These are phyloP conservation scores for Clavelina lepadiformis DNA, from an alignment of 23 tunicate genomes.

Conservation along the genomic window DNA sequence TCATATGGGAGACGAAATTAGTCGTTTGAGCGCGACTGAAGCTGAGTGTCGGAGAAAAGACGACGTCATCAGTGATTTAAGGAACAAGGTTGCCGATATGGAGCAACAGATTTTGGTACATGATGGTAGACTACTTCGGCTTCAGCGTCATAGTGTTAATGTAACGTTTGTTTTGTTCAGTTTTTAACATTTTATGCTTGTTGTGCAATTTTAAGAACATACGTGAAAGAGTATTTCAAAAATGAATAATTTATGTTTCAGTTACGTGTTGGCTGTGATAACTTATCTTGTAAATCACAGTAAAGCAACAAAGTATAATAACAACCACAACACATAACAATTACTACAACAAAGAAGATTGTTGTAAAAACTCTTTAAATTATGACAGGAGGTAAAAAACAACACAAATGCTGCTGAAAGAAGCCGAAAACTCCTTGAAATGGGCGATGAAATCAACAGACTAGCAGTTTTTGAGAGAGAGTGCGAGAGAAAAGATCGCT, in stretches of 20 bases:
- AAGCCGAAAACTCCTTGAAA: slow-evolving; percentile 16
- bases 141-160: too few species aligned
- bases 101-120: too few species aligned
- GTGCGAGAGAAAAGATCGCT: slow-evolving; percentile 49
- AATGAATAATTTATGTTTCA: too few species aligned
- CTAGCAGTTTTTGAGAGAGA: slow-evolving; percentile 47
- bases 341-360: neutral
- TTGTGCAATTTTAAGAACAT: too few species aligned
- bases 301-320: neutral
- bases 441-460: slow-evolving; percentile 63
- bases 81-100: slow-evolving; percentile 29
- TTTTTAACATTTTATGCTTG: too few species aligned
- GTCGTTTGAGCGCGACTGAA: slow-evolving; percentile 27
- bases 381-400: too few species aligned
- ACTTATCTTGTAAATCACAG: too few species aligned
- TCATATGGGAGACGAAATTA: slow-evolving; percentile 78
- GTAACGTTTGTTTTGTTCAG: too few species aligned
- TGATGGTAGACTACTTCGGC: too few species aligned
- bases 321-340: neutral
- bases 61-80: slow-evolving; percentile 35
- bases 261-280: too few species aligned
- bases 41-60: slow-evolving; percentile 49
- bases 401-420: slow-evolving; percentile 29
- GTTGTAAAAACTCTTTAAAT: too few species aligned
- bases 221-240: too few species aligned